Base-by-base conservation (phyloP, 2,113 vertebrate genomes). In the Nicator chloris region DNA sequence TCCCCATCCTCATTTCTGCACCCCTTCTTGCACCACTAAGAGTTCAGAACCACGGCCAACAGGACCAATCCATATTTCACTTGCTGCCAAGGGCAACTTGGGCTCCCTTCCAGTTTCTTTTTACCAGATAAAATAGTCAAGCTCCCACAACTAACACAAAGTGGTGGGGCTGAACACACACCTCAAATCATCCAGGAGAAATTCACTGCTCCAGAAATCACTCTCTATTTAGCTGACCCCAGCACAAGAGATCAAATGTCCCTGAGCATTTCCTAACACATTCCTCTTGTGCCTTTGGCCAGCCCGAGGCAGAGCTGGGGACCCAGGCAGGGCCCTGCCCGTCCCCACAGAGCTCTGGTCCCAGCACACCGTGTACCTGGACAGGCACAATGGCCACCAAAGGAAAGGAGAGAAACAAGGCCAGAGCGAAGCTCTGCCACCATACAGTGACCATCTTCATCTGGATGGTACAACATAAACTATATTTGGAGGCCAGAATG, bases 291-390 rank as follows among this genome's bases (percentile, higher is more conserved):
- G 0, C 33, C 35, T 31, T 18, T 3, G 1, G 19, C 9, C 44
- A 40, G 16, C 14, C 31, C 1, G 0, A 60, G 33, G 51, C 19
- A 8, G n/a, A 23, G 17, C 53, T 82, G 70, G 14, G 20, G 16
- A 24, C 11, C 7, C n/a, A 53, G 39, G 33, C 39, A 66, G 28
- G 13, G 69, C 51, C 28, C 70, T 7, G 40, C 26, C 27, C 63
- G 5, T 1, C 24, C 11, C 11, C 51, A 42, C 26, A 21, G 59
- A 16, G 37, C 31, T 35, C 31, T 56, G 21, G 13, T 13, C 30
- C 30, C 45, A 40, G 40, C 17, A 10, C 21, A 11, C 15, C 0
- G 0, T 4, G 4, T 37, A 13, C 22, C 16, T 3, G 0, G 9
- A 37, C 49, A 10, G 21, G 27, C 31, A 23, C 21, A 13, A 4